phyloP scores from a whole-genome alignment of 2,888 invertebrate genomes.

The Ypsolopha scabrella region DNA sequence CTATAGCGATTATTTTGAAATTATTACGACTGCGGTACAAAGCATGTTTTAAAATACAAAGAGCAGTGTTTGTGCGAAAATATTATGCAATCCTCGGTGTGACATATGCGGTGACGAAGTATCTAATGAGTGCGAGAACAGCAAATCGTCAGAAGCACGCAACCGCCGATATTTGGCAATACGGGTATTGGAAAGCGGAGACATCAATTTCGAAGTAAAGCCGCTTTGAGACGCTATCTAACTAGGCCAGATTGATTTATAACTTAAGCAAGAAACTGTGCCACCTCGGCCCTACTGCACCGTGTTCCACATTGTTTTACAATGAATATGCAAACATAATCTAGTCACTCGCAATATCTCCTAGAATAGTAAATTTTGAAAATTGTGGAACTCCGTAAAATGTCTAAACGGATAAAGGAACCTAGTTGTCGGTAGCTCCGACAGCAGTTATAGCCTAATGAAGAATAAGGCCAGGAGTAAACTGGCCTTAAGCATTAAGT shows the following conservation, averaged over 20 bases:
- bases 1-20: conserved; percentile 31
- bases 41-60: conserved; percentile 49
- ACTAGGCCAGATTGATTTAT: conserved; percentile 62
- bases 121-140: conserved; percentile 14
- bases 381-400: neutral
- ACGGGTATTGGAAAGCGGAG: conserved; percentile 47
- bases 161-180: conserved; percentile 47
- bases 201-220: conserved; percentile 38
- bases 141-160: conserved; percentile 18
- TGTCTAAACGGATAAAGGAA: neutral
- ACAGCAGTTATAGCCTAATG: neutral
- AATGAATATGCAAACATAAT: conserved; percentile 50
- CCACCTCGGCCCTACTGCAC: conserved; percentile 57
- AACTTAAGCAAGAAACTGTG: conserved; percentile 60
- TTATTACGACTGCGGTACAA: conserved; percentile 27
- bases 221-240: conserved; percentile 49
- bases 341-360: neutral
- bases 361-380: neutral
- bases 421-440: neutral
- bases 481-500: conserved; percentile 50
- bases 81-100: conserved; percentile 38
- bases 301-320: conserved; percentile 35
- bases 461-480: conserved; percentile 32
- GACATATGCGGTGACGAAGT: conserved; percentile 24
- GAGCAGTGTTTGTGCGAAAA: conserved; percentile 35